Percentiles rank a stretch among this genome's conserved stretches.
Evolutionary conservation across 2,888 invertebrate genomes (phyloP).

Genomic region (Chrysopilus asiliformis): DNA sequence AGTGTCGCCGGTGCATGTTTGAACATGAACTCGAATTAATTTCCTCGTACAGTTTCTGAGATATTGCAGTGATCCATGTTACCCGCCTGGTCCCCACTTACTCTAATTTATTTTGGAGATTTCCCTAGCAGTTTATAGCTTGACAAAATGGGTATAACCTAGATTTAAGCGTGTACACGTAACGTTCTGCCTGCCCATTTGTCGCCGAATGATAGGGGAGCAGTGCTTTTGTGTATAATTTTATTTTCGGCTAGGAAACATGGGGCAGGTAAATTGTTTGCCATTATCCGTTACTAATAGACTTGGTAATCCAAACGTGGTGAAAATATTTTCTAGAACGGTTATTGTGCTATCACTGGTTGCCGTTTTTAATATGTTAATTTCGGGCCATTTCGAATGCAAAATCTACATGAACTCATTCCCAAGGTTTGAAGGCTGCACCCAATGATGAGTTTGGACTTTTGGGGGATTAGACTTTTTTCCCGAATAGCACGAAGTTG

Average conservation of each 20-base stretch:
- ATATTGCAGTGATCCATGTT: no score
- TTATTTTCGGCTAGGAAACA: background rate
- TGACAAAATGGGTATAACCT: no score
- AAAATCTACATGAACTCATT: background rate
- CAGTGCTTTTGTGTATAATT: background rate
- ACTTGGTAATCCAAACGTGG: background rate
- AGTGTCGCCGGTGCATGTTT: no score
- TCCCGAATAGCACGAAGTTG: background rate
- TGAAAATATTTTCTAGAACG: background rate
- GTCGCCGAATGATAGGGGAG: background rate
- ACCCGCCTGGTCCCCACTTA: no score
- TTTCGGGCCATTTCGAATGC: background rate
- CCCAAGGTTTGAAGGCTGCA: background rate
- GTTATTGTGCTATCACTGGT: background rate
- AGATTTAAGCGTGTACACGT: background rate
- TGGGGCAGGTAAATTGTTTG: background rate
- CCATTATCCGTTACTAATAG: background rate
- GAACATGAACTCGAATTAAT: no score
- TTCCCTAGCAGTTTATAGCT: no score
- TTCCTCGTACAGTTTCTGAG: no score
- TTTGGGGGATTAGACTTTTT: background rate
- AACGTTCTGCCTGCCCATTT: background rate
- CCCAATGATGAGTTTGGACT: background rate
- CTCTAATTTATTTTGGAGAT: no score
- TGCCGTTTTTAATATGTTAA: background rate